Conservation (phyloP, 1,140 invertebrate genomes). For the Rhopalosiphum padi region DNA sequence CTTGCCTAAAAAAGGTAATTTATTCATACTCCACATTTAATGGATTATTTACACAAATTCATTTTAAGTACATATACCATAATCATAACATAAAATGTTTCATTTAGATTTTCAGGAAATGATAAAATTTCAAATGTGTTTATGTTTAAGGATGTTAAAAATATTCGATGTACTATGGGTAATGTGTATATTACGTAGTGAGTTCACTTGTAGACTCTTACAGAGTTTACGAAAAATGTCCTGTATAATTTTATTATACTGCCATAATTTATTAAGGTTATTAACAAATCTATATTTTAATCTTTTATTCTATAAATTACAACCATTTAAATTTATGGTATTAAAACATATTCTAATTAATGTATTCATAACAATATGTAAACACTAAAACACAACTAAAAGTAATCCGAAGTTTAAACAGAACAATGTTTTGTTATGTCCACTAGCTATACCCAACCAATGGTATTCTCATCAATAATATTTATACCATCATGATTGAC, state of each 20-base stretch:
- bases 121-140: conserved; percentile 6
- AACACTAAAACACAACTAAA: not conserved
- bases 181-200: not conserved
- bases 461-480: not conserved
- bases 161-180: not conserved
- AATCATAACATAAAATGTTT: conserved; percentile 27
- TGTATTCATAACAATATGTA: not conserved
- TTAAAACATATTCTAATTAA: not conserved
- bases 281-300: not conserved
- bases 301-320: not conserved
- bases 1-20: not conserved
- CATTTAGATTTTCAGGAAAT: conserved; percentile 26
- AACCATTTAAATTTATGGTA: not conserved
- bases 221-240: not conserved
- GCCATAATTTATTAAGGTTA: not conserved
- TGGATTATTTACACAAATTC: conserved; percentile 31
- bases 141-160: not conserved
- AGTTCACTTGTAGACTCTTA: not conserved
- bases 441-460: not conserved
- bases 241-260: not conserved
- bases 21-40: conserved; percentile 12
- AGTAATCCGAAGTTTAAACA: not conserved
- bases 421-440: not conserved
- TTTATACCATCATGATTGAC: too few relatives aligned
- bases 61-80: not conserved